Percentiles rank a stretch among this genome's conserved stretches.
Conservation (phyloP, 1,140 invertebrate genomes). For the Orchestia grillus region DNA sequence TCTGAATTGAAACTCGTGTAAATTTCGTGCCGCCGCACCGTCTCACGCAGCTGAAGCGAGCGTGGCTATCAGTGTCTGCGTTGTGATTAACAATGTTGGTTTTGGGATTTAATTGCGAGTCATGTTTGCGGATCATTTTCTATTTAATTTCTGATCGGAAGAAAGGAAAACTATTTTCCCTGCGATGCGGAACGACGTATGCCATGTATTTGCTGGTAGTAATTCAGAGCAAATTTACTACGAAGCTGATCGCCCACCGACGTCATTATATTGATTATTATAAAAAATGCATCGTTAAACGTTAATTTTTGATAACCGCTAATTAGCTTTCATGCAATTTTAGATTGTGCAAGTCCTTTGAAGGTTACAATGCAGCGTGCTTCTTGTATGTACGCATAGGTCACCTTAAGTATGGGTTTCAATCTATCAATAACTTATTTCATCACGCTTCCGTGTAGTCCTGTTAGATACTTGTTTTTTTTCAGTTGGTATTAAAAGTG, state of each 20-base stretch:
- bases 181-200: neutral
- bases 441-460: neutral
- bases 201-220: neutral
- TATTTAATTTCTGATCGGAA: neutral
- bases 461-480: neutral
- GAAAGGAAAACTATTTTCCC: neutral
- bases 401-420: neutral
- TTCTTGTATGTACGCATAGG: neutral
- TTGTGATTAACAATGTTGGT: neutral
- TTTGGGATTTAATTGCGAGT: slow-evolving; percentile 24
- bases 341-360: too few relatives aligned
- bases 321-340: too few relatives aligned
- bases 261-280: neutral
- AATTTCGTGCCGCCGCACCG: neutral
- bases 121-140: slow-evolving; percentile 20
- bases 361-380: neutral
- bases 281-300: neutral
- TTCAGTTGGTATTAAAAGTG: neutral
- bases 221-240: neutral
- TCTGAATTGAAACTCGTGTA: neutral
- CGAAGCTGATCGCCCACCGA: neutral
- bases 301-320: too few relatives aligned
- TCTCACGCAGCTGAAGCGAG: slow-evolving; percentile 27
- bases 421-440: neutral
- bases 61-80: neutral